Conservation (phyloP, 2,113 vertebrate species). For the Sinocyclocheilus rhinocerous region DNA sequence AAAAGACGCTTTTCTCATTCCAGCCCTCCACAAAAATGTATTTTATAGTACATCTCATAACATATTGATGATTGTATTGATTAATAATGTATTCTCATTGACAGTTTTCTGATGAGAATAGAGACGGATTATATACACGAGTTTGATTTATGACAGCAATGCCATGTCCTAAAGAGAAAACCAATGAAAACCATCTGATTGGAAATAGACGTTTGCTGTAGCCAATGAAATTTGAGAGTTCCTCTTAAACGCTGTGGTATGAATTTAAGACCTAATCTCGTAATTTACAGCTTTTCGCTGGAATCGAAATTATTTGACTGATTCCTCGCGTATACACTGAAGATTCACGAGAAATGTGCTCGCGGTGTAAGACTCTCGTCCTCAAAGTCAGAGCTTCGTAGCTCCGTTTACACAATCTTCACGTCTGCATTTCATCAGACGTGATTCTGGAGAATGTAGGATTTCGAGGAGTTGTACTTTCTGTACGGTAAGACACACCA, state of each 20-base stretch:
- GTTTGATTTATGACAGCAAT: background rate
- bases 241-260: too few species aligned
- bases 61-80: background rate
- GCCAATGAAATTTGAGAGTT: too few species aligned
- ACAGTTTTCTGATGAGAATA: background rate
- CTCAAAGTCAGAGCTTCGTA: background rate
- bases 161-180: background rate
- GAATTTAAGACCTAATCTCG: too few species aligned
- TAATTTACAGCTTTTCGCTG: background rate
- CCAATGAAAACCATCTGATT: conserved; percentile 12
- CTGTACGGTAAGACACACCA: background rate
- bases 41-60: too few species aligned
- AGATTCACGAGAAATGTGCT: background rate
- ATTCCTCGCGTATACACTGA: background rate
- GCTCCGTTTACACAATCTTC: background rate
- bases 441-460: conserved; percentile 8
- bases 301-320: background rate
- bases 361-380: background rate
- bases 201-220: too few species aligned
- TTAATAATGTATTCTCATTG: background rate
- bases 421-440: background rate
- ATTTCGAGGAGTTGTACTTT: conserved; percentile 14
- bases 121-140: background rate
- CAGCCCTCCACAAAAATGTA: background rate
- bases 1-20: too few species aligned